A percentile compares a stretch with the other conserved stretches of the same genome.
Evolutionary conservation across 2,113 vertebrate species (phyloP).

Genomic region (Nicator chloris): DNA sequence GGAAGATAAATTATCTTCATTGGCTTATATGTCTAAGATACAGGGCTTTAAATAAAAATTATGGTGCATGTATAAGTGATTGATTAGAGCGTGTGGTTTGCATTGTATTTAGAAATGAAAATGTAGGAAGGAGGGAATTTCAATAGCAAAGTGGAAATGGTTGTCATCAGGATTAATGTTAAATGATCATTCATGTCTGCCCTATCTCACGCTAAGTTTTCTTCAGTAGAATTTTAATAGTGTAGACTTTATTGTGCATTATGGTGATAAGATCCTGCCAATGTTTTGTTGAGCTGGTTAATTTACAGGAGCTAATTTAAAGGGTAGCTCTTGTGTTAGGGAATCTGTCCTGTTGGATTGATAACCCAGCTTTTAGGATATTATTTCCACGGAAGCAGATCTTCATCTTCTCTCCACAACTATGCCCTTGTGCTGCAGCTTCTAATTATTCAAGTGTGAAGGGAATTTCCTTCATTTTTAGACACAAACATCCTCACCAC

Average conservation of each 20-base stretch:
- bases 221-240: slow-evolving; percentile 67
- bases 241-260: slow-evolving; percentile 27
- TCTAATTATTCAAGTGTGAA: slow-evolving; percentile 49
- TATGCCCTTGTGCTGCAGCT: background rate
- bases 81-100: slow-evolving; percentile 42
- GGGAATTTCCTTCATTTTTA: slow-evolving; percentile 5
- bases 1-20: slow-evolving; percentile 3
- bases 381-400: slow-evolving; percentile 42
- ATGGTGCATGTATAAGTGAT: background rate
- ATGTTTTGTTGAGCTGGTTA: slow-evolving; percentile 19
- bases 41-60: slow-evolving; percentile 16
- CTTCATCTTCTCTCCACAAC: background rate
- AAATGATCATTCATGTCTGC: slow-evolving; percentile 50
- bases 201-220: slow-evolving; percentile 24
- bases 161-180: slow-evolving; percentile 62
- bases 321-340: slow-evolving; percentile 11
- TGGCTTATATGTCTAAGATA: slow-evolving; percentile 9
- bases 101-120: slow-evolving; percentile 52
- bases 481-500: background rate
- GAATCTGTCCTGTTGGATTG: slow-evolving; percentile 47
- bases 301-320: slow-evolving; percentile 64
- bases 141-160: slow-evolving; percentile 6
- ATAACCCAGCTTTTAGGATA: slow-evolving; percentile 40
- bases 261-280: slow-evolving; percentile 48
- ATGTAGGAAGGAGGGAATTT: slow-evolving; percentile 31